These are phyloP conservation scores for Dendroctonus ponderosae DNA, from an alignment of 1,140 invertebrate genomes.

Conservation along the genomic window DNA sequence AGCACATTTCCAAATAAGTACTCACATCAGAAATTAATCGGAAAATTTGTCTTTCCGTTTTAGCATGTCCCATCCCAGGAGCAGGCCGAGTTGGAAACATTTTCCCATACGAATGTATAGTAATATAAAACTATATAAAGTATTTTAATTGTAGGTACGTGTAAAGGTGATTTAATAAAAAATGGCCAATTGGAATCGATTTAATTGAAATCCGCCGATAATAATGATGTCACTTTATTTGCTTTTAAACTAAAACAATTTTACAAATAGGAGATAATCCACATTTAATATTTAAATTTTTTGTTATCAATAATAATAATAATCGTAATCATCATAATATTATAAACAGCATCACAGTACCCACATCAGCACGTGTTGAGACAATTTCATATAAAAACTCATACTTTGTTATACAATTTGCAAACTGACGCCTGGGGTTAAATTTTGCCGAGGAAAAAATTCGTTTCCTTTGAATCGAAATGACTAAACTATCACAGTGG, in stretches of 20 bases:
- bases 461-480: slow-evolving; percentile 23
- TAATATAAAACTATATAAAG: slow-evolving; percentile 55
- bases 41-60: slow-evolving; percentile 30
- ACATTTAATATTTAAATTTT: slow-evolving; percentile 45
- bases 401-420: slow-evolving; percentile 8
- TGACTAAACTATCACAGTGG: slow-evolving; percentile 38
- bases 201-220: not conserved
- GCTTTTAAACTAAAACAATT: slow-evolving; percentile 49
- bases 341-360: slow-evolving; percentile 49
- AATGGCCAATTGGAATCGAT: no score
- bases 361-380: slow-evolving; percentile 42
- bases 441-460: slow-evolving; percentile 10
- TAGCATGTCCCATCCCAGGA: slow-evolving; percentile 60
- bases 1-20: no score
- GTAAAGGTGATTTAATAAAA: not conserved
- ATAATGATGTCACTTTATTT: slow-evolving; percentile 44
- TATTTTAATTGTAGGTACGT: slow-evolving; percentile 2
- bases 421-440: slow-evolving; percentile 19
- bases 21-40: no score
- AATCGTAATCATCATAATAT: slow-evolving; percentile 7
- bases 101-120: slow-evolving; percentile 68
- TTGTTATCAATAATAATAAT: slow-evolving; percentile 6
- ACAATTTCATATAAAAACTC: not conserved
- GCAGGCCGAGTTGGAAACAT: slow-evolving; percentile 50
- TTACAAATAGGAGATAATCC: slow-evolving; percentile 50